Conservation (phyloP, 2,888 invertebrate genomes). For the Cabera pusaria region DNA sequence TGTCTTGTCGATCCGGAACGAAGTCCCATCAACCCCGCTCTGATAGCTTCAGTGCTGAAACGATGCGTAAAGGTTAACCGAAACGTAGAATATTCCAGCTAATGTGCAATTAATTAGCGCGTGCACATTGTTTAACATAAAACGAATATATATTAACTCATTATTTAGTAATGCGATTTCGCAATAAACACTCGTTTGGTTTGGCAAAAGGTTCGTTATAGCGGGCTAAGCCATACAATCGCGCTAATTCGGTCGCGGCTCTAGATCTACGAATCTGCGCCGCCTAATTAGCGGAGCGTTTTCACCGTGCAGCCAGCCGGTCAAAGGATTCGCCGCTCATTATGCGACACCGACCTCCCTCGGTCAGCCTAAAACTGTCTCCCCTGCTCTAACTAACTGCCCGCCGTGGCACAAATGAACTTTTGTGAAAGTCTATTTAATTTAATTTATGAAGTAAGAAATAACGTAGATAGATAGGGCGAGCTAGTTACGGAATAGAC, state of each 20-base stretch:
- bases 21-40: slow-evolving; percentile 3
- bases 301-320: slow-evolving; percentile 64
- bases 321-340: slow-evolving; percentile 80
- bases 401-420: slow-evolving; percentile 41
- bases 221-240: slow-evolving; percentile 63
- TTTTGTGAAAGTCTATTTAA: slow-evolving; percentile 46
- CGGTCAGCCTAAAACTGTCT: slow-evolving; percentile 57
- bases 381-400: slow-evolving; percentile 56
- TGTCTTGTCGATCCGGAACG: slow-evolving; percentile 45
- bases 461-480: slow-evolving; percentile 57
- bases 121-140: slow-evolving; percentile 19
- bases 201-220: slow-evolving; percentile 41
- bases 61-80: not conserved
- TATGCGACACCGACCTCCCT: slow-evolving; percentile 47
- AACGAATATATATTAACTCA: slow-evolving; percentile 9
- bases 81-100: not conserved
- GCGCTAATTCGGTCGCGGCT: slow-evolving; percentile 74
- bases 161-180: slow-evolving; percentile 14
- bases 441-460: slow-evolving; percentile 59
- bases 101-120: slow-evolving; percentile 4
- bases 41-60: not conserved
- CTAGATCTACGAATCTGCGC: slow-evolving; percentile 70
- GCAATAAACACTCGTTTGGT: slow-evolving; percentile 41
- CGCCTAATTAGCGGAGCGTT: slow-evolving; percentile 78
- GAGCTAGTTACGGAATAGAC: slow-evolving; percentile 71